These are phyloP conservation scores for Hyles euphorbiae DNA, from an alignment of 1,140 invertebrate genomes.

Conservation along the genomic window DNA sequence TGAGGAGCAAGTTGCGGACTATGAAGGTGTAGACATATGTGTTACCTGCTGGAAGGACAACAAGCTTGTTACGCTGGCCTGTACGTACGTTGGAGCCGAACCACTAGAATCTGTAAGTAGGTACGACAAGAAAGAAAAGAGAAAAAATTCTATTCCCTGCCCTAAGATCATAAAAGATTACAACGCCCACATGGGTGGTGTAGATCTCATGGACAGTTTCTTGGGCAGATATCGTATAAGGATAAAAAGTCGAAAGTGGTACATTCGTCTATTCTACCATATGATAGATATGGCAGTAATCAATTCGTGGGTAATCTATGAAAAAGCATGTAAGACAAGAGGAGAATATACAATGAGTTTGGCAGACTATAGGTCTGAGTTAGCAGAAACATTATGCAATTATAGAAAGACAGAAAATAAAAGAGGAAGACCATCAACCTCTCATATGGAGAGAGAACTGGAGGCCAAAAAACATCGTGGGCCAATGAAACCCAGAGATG, in stretches of 20 bases:
- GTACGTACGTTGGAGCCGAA: constrained; percentile 20
- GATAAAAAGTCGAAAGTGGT: constrained; percentile 9
- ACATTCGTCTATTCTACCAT: constrained; percentile 8
- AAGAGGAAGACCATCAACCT: constrained; percentile 26
- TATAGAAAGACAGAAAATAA: constrained; percentile 23
- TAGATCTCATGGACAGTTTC: constrained; percentile 15
- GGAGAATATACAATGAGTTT: background rate
- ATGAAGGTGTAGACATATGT: constrained; percentile 26
- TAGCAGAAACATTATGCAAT: constrained; percentile 23
- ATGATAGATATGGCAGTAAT: constrained; percentile 42
- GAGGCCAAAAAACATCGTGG: constrained; percentile 21
- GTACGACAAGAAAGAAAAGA: constrained; percentile 17
- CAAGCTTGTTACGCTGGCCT: constrained; percentile 18
- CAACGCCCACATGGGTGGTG: constrained; percentile 17
- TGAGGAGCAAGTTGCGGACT: constrained; percentile 23
- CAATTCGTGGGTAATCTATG: constrained; percentile 19
- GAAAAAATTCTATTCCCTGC: constrained; percentile 14
- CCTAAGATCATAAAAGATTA: constrained; percentile 23
- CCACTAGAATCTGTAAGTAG: constrained; percentile 11
- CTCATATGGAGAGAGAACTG: constrained; percentile 14
- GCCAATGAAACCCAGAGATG: constrained; percentile 19
- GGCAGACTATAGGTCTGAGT: constrained; percentile 19
- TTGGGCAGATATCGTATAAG: constrained; percentile 29
- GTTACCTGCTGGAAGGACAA: constrained; percentile 26
- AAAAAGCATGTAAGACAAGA: constrained; percentile 28